These are phyloP conservation scores for Astreopora myriophthalma DNA, from an alignment of 64 coral and sea anemone species.

Conservation along the genomic window DNA sequence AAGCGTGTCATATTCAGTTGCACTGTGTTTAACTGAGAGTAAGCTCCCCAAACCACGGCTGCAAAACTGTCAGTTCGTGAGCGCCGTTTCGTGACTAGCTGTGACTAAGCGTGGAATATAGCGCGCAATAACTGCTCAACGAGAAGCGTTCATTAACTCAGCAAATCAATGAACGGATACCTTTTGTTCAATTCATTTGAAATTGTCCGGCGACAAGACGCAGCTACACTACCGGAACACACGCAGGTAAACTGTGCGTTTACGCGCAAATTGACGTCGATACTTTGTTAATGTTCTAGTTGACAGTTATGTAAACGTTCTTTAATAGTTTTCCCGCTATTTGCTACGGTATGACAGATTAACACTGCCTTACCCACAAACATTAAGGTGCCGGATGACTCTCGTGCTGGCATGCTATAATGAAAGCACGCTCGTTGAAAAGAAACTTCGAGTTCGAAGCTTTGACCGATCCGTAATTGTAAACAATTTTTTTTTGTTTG, in stretches of 20 bases:
- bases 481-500: not conserved
- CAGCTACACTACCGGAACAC: not conserved
- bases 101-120: not conserved
- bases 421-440: too few relatives aligned
- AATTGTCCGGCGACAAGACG: not conserved
- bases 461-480: not conserved
- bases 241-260: not conserved
- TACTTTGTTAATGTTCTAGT: not conserved
- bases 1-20: not conserved
- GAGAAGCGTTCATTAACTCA: not conserved
- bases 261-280: not conserved
- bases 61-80: not conserved
- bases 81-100: not conserved
- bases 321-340: not conserved
- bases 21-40: not conserved
- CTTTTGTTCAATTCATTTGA: not conserved
- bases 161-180: not conserved
- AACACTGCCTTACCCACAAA: not conserved
- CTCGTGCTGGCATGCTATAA: not conserved
- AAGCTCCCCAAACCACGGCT: not conserved
- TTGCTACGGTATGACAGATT: too few relatives aligned
- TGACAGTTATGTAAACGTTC: constrained; percentile 2
- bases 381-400: not conserved
- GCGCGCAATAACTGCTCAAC: not conserved
- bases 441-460: too few relatives aligned